Evolutionary conservation across 2,113 vertebrate genomes (phyloP), one percentile per base, ranked within the genome.

Genomic region (Edolisoma coerulescens): DNA sequence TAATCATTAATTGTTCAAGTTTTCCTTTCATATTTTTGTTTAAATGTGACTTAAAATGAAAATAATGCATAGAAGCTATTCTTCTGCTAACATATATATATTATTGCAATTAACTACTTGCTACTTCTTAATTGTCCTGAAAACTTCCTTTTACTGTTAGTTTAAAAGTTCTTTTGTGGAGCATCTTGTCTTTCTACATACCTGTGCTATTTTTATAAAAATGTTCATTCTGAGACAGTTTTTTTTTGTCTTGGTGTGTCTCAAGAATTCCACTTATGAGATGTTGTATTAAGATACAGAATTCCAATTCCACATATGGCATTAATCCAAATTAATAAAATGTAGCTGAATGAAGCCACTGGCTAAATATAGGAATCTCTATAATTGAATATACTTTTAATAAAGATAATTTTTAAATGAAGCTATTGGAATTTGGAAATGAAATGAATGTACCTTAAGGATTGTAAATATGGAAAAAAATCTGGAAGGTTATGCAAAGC

Each of bases 291-390:
- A 94, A 90, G 85, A 92, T 86, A 93, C 11, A 39, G 85, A 90
- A 93, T 88, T 95, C 50, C 54, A 93, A 70, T 89, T 80, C 33
- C 1, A 0, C 33, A 50, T 35, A 19, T 52, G 20, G 9, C 28
- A 13, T 78, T 95, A 89, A 93, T 92, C 27, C 83, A 95, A 90
- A 93, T 88, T 77, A 92, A 92, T 64, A 81, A 77, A 87, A 81
- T 68, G 19, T 30, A 90, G 13, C 33, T 89, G 59, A 85, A 4
- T 54, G n/a, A 90, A 90, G 53, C 23, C 32, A 61, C 42, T 49
- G 5, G 19, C 41, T 95, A 90, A 85, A 90, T 93, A 83, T 74
- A 92, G 32, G 8, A 45, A 67, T 74, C 54, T 70, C 22, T 59
- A 74, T 69, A 97, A 85, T 69, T 85, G 39, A 32, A 92, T 45